Evolutionary conservation across 2,113 vertebrate genomes (phyloP).

Genomic region (Clupea harengus): DNA sequence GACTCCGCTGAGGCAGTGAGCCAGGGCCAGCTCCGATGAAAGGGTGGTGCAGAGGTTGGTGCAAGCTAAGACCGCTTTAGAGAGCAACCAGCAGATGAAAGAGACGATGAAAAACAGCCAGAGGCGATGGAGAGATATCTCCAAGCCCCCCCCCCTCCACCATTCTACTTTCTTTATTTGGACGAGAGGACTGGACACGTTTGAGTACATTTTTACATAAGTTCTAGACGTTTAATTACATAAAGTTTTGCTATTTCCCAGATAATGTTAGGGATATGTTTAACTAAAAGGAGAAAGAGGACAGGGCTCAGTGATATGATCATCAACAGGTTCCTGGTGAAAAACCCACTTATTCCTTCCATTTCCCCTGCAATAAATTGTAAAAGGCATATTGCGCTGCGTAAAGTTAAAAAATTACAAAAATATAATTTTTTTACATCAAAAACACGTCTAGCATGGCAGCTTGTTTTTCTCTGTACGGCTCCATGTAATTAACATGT

Average conservation of each 20-base stretch:
- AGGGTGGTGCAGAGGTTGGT: constrained; percentile 19
- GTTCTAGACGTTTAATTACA: not conserved
- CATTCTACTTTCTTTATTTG: not conserved
- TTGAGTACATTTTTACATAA: not conserved
- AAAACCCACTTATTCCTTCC: not conserved
- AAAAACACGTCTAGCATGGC: not conserved
- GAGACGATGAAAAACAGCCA: constrained; percentile 22
- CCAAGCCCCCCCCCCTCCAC: not conserved
- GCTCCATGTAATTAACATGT: not conserved
- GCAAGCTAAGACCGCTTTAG: constrained; percentile 31
- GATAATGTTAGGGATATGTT: not conserved
- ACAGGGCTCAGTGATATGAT: too few species aligned
- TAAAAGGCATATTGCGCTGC: not conserved
- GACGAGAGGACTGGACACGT: not conserved
- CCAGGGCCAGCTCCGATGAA: constrained; percentile 36
- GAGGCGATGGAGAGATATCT: not conserved
- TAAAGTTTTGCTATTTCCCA: not conserved
- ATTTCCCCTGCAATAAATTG: not conserved
- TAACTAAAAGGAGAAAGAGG: not conserved
- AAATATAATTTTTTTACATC: not conserved
- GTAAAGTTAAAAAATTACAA: too few species aligned
- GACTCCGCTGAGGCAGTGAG: constrained; percentile 22
- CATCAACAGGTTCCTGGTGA: not conserved
- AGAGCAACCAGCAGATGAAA: constrained; percentile 33
- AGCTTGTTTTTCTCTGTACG: not conserved